Conservation (phyloP, 1,140 invertebrate genomes). For the Orussus abietinus region DNA sequence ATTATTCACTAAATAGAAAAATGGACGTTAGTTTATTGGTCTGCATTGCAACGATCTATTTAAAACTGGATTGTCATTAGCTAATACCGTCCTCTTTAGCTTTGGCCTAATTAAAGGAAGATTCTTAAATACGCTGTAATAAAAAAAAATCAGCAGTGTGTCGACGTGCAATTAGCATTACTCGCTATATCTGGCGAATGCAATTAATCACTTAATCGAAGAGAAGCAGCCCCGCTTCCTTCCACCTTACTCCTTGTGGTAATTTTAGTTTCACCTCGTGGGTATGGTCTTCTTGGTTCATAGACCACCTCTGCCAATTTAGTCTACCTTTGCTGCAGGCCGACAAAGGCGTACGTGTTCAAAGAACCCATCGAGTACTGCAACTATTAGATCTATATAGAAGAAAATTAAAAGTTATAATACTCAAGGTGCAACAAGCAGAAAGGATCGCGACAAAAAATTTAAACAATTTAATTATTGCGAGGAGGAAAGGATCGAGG, state of each 20-base stretch:
- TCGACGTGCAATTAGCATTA: neutral
- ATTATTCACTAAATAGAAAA: too few relatives aligned
- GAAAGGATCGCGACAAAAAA: too few relatives aligned
- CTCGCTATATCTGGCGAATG: neutral
- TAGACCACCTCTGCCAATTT: conserved; percentile 38
- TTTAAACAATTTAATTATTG: too few relatives aligned
- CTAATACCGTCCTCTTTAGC: neutral
- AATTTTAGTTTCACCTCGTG: conserved; percentile 52
- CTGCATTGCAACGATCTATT: too few relatives aligned
- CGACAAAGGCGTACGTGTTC: too few relatives aligned
- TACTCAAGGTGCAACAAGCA: too few relatives aligned
- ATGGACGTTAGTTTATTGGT: too few relatives aligned
- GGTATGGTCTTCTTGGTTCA: conserved; percentile 41
- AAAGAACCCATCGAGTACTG: too few relatives aligned
- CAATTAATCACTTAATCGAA: conserved; percentile 4
- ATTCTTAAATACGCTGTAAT: neutral
- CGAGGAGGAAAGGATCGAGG: too few relatives aligned
- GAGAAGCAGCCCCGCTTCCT: conserved; percentile 18
- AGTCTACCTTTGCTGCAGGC: too few relatives aligned
- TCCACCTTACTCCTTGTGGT: conserved; percentile 36
- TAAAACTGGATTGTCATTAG: neutral
- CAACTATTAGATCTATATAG: too few relatives aligned
- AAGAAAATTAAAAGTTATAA: too few relatives aligned
- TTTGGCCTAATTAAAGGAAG: neutral
- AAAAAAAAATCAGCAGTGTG: neutral